Conservation (phyloP, 2,888 invertebrate genomes). For the Choristoneura rosaceana region DNA sequence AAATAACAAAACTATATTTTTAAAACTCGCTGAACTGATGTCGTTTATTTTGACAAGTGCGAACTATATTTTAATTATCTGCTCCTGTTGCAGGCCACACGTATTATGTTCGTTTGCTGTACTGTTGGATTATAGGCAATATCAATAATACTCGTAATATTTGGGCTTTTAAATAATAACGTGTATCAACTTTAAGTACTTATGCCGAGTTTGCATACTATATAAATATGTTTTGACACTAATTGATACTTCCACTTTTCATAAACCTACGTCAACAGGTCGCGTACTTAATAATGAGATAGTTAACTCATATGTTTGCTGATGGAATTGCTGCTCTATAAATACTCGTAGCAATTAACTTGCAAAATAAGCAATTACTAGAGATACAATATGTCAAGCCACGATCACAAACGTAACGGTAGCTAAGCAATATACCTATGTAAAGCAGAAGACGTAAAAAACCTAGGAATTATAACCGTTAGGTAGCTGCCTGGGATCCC, state of each 20-base stretch:
- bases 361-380: not conserved
- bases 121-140: too few species aligned
- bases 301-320: not conserved
- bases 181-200: not conserved
- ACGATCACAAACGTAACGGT: not conserved
- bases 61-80: too few species aligned
- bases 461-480: not conserved
- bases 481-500: too few species aligned
- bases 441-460: not conserved
- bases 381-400: not conserved
- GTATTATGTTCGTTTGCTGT: too few species aligned
- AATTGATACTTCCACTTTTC: slow-evolving; percentile 3
- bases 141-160: too few species aligned
- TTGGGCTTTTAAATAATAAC: too few species aligned
- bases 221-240: not conserved
- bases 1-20: too few species aligned
- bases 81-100: too few species aligned
- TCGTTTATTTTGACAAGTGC: too few species aligned
- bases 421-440: not conserved
- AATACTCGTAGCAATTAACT: slow-evolving; percentile 12
- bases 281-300: not conserved
- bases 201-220: not conserved
- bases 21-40: too few species aligned
- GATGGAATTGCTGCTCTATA: slow-evolving; percentile 1
- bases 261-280: not conserved